phyloP scores from a whole-genome alignment of 2,113 vertebrate genomes.

The Gambusia holbrooki region DNA sequence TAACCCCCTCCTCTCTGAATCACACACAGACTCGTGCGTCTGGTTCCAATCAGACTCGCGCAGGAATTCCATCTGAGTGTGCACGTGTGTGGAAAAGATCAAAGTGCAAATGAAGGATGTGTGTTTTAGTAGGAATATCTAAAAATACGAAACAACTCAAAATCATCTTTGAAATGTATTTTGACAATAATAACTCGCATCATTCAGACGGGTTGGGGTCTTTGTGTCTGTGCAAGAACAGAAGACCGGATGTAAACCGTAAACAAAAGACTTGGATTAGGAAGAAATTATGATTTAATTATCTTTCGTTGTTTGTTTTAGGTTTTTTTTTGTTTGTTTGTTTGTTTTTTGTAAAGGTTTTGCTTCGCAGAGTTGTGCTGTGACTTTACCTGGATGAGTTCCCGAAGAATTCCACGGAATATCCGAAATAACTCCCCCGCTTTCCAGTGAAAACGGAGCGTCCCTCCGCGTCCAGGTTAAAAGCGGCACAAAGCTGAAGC shows the following conservation, averaged over 20 bases:
- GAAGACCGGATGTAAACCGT: background rate
- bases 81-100: background rate
- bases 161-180: background rate
- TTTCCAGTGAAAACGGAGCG: slow-evolving; percentile 67
- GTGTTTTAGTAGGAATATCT: background rate
- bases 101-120: background rate
- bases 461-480: slow-evolving; percentile 70
- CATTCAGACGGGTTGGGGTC: background rate
- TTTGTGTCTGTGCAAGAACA: no score
- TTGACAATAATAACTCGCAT: background rate
- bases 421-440: slow-evolving; percentile 70
- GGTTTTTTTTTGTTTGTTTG: no score
- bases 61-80: slow-evolving; percentile 17
- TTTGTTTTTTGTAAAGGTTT: background rate
- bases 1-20: slow-evolving; percentile 39
- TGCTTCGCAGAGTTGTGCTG: no score
- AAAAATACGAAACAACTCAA: background rate
- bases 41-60: slow-evolving; percentile 66
- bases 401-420: slow-evolving; percentile 70
- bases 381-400: slow-evolving; percentile 64
- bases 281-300: background rate
- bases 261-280: background rate
- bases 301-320: no score
- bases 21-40: slow-evolving; percentile 34
- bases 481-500: slow-evolving; percentile 55